Conservation (phyloP, 2,888 invertebrate genomes). For the Pecten maximus region DNA sequence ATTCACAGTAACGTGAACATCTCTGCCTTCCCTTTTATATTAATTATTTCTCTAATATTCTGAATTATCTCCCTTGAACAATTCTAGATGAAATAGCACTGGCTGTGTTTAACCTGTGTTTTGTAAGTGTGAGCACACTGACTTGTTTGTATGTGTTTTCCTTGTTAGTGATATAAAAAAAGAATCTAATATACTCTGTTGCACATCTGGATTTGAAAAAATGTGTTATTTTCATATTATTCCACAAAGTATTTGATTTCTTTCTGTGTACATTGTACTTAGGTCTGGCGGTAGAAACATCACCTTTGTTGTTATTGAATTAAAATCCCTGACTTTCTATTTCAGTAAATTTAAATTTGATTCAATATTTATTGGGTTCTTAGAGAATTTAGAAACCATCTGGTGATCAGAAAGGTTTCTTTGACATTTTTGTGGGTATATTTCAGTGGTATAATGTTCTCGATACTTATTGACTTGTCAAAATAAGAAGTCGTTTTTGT, state of each 20-base stretch:
- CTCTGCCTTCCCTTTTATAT: not conserved
- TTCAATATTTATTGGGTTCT: not conserved
- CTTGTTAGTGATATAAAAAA: not conserved
- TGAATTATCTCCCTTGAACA: conserved; percentile 25
- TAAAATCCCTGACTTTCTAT: not conserved
- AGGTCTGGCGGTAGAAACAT: not conserved
- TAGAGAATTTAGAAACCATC: not conserved
- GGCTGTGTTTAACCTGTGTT: conserved; percentile 13
- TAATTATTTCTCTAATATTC: not conserved
- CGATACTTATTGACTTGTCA: no score
- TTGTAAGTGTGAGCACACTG: not conserved
- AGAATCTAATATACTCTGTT: not conserved
- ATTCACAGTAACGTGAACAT: not conserved
- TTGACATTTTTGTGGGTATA: not conserved
- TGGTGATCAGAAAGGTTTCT: not conserved
- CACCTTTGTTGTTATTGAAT: not conserved
- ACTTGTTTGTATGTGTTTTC: not conserved
- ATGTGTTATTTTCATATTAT: not conserved
- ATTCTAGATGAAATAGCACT: conserved; percentile 8
- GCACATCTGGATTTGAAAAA: not conserved
- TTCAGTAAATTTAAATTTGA: no score
- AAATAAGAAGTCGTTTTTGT: not conserved
- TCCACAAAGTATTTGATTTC: not conserved
- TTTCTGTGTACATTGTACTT: not conserved
- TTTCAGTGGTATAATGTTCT: not conserved